These are phyloP conservation scores for Pangasius larnaudii DNA, from an alignment of 2,797 vertebrate genomes.

Conservation along the genomic window DNA sequence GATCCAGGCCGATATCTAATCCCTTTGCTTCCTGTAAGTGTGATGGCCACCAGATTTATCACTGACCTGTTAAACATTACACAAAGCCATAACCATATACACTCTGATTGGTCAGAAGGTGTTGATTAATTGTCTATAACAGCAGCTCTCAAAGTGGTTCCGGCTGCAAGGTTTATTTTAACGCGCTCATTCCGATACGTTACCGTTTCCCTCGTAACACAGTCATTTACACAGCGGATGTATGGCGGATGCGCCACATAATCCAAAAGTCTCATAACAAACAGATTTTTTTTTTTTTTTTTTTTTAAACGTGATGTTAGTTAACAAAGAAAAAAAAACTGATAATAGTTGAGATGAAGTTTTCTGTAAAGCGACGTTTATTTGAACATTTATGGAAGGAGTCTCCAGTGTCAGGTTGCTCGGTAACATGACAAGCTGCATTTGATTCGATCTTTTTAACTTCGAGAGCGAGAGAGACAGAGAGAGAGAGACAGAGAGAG, in stretches of 20 bases:
- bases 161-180: neutral
- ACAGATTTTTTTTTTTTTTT: neutral
- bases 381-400: neutral
- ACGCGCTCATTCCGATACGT: neutral
- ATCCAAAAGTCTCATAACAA: neutral
- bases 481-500: too few species aligned
- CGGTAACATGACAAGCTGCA: neutral
- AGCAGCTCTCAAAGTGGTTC: neutral
- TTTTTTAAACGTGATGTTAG: neutral
- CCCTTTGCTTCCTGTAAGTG: constrained; percentile 29
- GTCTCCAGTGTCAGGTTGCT: neutral
- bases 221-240: neutral
- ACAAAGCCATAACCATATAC: neutral
- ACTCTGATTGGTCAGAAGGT: neutral
- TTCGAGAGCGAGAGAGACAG: too few species aligned
- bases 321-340: neutral
- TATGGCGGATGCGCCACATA: neutral
- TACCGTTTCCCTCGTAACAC: neutral
- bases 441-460: neutral
- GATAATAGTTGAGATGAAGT: neutral
- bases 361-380: neutral
- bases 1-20: constrained; percentile 47
- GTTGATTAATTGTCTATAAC: neutral
- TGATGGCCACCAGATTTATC: constrained; percentile 14
- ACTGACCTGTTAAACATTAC: constrained; percentile 31